Evolutionary conservation across 2,888 invertebrate species (phyloP), one percentile per base, ranked within the genome.

Genomic region (Machimus rusticus): DNA sequence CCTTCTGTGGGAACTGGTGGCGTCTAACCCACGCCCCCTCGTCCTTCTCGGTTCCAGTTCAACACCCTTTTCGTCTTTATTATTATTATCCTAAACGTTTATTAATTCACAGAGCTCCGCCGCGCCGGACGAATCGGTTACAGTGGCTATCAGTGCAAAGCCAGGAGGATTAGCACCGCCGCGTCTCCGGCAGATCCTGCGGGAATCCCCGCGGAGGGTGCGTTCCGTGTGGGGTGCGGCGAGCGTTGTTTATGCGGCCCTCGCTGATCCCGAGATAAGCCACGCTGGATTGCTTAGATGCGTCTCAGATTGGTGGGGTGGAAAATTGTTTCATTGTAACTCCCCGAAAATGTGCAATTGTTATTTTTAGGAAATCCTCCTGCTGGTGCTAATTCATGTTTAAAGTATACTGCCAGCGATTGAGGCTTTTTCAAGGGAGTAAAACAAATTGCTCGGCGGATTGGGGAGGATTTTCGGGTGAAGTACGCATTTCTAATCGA

Each of bases 1-100:
- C 16, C 43, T 74, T 12, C 39, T 39, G 74, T 39, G 31, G 37
- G 14, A 23, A 39, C 37, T 39, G 31, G 19, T 5, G 1, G 19
- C 14, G 51, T 8, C 4, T 16, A 5, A 34, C 43, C 16, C 12
- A 5, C 37, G 12, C n/a, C 9, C 43, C 43, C 43, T 4, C 23
- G 12, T n/a, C 19, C 51, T 28, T 28, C 46, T 57, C 23, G 86
- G 57, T 39, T 57, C 57, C 78, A 78, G 76, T 86, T 78, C 86
- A 86, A 86, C 86, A 86, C 86, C 86, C 79, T 87, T 74, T 31
- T n/a, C 55, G 46, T 79, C 87, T 79, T 87, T 74, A 87, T 87
- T 81, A 87, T 87, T 74, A 87, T 87, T 81, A 87, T 87, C 87
- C 87, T 87, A 87, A 87, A 87, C 78, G 78, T 87, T 87, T 87